Evolutionary conservation across 92 coral and sea anemone genomes (phyloP), one percentile per base, ranked within the genome.

Genomic region (Epizoanthus fatuus): DNA sequence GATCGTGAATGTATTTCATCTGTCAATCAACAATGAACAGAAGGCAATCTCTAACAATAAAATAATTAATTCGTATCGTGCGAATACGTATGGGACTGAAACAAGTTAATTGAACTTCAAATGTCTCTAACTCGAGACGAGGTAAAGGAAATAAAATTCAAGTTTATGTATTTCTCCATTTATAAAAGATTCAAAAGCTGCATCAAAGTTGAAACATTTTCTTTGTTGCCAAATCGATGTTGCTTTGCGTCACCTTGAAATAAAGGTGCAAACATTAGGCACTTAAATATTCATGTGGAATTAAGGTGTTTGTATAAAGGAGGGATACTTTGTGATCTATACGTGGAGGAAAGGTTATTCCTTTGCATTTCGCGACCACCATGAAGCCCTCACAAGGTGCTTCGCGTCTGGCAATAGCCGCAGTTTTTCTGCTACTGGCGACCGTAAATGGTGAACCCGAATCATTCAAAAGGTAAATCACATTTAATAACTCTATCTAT

Each of bases 381-480:
- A 74, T 74, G 80, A 45, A 5, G 49, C 63, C 32, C 60, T 4
- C 42, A 14, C 5, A 7, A 35, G 37, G 80, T 32, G 45, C 14
- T 29, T 74, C 63, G 64, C 22, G 13, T 0, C 52, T 74, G 8
- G 45, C 53, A 49, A 49, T 49, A n/a, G n/a, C n/a, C 53, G 53
- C 53, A 7, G 53, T 51, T 12, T 47, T 74, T n/a, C 51, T 74
- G 7, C 44, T 73, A 7, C 40, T 74, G 47, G 64, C 37, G 20
- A 63, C 64, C n/a, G 80, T 54, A 9, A 35, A 29, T 74, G 80
- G 80, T 12, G 80, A 74, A 53, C 80, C 80, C 52, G 51, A 74
- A 25, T 74, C 80, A 13, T 74, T 74, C 38, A 63, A 74, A 1
- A 51, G 57, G 80, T 74, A 74, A 54, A 63, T 55, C 47, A 0